phyloP scores from a whole-genome alignment of 2,797 vertebrate genomes.

The Moxostoma hubbsi region DNA sequence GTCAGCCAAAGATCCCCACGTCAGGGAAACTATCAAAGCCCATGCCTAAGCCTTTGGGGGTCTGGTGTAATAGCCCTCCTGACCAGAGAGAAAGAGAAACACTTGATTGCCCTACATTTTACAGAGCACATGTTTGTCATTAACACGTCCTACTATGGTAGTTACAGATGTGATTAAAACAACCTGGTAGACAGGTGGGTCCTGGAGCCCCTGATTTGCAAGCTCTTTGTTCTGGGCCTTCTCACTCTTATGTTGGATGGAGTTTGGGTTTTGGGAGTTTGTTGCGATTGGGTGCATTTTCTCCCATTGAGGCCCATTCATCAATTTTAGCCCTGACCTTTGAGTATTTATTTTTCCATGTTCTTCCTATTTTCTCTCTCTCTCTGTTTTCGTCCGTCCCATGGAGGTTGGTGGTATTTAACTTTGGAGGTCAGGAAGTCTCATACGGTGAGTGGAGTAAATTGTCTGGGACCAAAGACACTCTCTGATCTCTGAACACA shows the following conservation, averaged over 20 bases:
- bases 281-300: conserved; percentile 33
- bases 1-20: conserved; percentile 38
- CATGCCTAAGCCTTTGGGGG: conserved; percentile 28
- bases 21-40: conserved; percentile 43
- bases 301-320: conserved; percentile 32
- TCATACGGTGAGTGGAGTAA: conserved; percentile 38
- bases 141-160: conserved; percentile 60
- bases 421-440: conserved; percentile 52
- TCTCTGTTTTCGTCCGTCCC: conserved; percentile 9
- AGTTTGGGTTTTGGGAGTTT: conserved; percentile 28
- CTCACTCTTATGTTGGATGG: conserved; percentile 30
- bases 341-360: conserved; percentile 57
- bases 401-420: conserved; percentile 37
- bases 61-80: conserved; percentile 39
- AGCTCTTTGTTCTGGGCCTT: conserved; percentile 49
- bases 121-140: conserved; percentile 61
- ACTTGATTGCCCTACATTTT: conserved; percentile 52
- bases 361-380: conserved; percentile 13
- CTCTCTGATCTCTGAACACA: conserved; percentile 25
- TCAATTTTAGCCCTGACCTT: conserved; percentile 49
- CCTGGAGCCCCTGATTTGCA: conserved; percentile 41
- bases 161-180: conserved; percentile 61
- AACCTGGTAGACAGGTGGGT: conserved; percentile 59
- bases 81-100: conserved; percentile 40
- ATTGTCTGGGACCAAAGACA: conserved; percentile 25